Evolutionary conservation across 2,888 invertebrate genomes (phyloP).

Genomic region (Tetanocera ferruginea): DNA sequence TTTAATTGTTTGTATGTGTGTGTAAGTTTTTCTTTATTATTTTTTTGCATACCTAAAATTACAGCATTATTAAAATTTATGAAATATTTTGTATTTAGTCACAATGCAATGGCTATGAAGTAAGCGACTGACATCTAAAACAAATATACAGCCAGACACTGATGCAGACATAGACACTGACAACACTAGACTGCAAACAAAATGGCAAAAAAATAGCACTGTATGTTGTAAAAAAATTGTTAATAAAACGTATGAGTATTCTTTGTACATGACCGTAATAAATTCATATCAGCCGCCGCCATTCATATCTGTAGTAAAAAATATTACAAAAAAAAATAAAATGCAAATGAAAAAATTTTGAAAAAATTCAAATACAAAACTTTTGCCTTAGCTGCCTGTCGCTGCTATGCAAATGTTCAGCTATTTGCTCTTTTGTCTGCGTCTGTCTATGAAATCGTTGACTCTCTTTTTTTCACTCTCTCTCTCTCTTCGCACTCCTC

Average conservation of each 20-base stretch:
- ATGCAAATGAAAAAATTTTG: neutral
- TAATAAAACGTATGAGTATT: constrained; percentile 7
- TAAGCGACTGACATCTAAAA: neutral
- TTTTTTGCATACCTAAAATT: neutral
- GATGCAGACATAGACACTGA: neutral
- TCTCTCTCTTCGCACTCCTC: neutral
- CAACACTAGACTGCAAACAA: neutral
- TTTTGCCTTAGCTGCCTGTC: neutral
- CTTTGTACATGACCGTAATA: constrained; percentile 11
- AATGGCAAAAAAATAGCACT: neutral
- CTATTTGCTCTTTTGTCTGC: neutral
- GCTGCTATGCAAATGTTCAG: neutral
- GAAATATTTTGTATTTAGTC: constrained; percentile 14
- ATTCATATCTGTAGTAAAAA: neutral
- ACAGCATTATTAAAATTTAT: constrained; percentile 18
- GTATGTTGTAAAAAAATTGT: neutral
- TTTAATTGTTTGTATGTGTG: neutral
- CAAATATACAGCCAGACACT: neutral
- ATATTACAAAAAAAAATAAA: neutral
- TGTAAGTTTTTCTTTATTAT: neutral
- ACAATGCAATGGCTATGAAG: neutral
- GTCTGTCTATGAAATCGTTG: neutral
- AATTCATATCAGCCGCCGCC: constrained; percentile 24
- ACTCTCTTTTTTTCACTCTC: neutral
- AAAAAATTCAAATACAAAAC: neutral